phyloP scores from a whole-genome alignment of 23 tunicate species.

The Botrylloides violaceus region DNA sequence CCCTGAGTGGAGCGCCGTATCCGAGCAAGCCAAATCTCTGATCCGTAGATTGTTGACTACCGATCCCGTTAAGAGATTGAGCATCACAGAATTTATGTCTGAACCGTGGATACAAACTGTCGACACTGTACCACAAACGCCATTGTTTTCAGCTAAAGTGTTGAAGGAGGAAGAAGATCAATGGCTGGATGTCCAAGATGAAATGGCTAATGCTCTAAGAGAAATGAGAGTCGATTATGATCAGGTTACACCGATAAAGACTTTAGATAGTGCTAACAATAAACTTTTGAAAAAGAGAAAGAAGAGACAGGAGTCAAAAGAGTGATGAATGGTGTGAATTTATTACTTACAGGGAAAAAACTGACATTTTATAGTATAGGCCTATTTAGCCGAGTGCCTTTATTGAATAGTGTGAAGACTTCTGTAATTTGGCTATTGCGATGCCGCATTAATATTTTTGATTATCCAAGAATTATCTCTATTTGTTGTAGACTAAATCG shows the following conservation, averaged over 20 bases:
- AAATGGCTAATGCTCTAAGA: conserved; percentile 85
- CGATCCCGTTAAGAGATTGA: conserved; percentile 75
- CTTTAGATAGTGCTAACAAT: conserved; percentile 58
- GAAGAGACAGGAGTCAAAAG: conserved; percentile 50
- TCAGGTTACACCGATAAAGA: conserved; percentile 73
- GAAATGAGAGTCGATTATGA: conserved; percentile 95
- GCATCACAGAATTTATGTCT: conserved; percentile 58
- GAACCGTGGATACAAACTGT: conserved; percentile 59
- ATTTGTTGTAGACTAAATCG: too few relatives aligned
- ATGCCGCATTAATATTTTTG: too few relatives aligned
- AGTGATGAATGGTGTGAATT: conserved; percentile 11
- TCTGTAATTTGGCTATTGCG: too few relatives aligned
- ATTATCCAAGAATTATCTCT: too few relatives aligned
- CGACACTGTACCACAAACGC: conserved; percentile 78
- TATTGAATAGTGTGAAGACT: too few relatives aligned
- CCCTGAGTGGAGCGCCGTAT: conserved; percentile 83
- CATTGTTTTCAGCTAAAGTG: conserved; percentile 71
- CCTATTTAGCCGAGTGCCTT: too few relatives aligned
- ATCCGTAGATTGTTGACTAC: conserved; percentile 71
- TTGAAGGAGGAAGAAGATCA: conserved; percentile 87
- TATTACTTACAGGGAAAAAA: too few relatives aligned
- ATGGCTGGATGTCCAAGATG: conserved; percentile 87
- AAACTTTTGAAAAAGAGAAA: conserved; percentile 68
- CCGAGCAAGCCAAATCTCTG: conserved; percentile 66
- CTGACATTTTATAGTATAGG: too few relatives aligned